Evolutionary conservation across 2,113 vertebrate species (phyloP).

Genomic region (Caranx melampygus): DNA sequence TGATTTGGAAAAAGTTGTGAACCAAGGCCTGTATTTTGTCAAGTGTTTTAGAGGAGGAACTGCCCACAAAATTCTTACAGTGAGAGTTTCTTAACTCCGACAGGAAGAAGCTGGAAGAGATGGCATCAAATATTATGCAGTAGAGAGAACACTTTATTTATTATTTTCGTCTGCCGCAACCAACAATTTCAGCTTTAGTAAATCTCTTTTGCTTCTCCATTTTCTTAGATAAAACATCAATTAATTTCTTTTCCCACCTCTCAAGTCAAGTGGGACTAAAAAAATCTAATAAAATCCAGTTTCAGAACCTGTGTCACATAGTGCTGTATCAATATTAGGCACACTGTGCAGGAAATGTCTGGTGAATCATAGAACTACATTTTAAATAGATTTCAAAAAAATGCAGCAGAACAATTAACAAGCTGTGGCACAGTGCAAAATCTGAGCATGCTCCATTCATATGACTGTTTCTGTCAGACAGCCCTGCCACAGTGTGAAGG

Average conservation of each 20-base stretch:
- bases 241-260: not conserved
- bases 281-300: not conserved
- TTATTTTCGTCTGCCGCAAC: not conserved
- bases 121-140: slow-evolving; percentile 1
- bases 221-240: not conserved
- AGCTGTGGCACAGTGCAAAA: not conserved
- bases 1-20: too few species aligned
- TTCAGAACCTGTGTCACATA: not conserved
- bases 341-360: not conserved
- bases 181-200: not conserved
- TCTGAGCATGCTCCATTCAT: too few species aligned
- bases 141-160: not conserved
- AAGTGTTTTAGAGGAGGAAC: not conserved
- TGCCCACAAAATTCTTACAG: not conserved
- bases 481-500: too few species aligned
- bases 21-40: not conserved
- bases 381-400: not conserved
- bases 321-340: not conserved
- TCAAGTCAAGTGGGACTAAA: not conserved
- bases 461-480: too few species aligned
- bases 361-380: not conserved
- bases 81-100: not conserved
- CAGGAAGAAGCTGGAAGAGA: not conserved
- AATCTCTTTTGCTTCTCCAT: not conserved
- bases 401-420: not conserved